Percentiles rank a stretch among this genome's conserved stretches.
These are phyloP conservation scores for Eilema depressum DNA, from an alignment of 2,888 invertebrate species.

Conservation along the genomic window DNA sequence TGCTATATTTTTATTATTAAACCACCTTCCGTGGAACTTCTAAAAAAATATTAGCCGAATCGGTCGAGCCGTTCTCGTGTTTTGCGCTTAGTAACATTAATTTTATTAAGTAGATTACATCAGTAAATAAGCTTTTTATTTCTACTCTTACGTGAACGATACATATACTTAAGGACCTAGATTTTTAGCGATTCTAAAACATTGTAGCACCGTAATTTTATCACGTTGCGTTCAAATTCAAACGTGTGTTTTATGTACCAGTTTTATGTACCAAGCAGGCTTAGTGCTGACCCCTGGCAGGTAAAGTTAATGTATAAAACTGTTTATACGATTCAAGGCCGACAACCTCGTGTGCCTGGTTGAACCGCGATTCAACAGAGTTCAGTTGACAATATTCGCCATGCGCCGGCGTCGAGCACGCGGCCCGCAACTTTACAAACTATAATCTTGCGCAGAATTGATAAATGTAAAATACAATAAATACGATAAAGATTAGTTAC, in stretches of 20 bases:
- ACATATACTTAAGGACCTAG: neutral
- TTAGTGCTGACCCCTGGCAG: constrained; percentile 57
- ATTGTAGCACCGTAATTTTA: neutral
- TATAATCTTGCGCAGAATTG: constrained; percentile 44
- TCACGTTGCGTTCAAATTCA: too few species aligned
- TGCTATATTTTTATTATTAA: too few species aligned
- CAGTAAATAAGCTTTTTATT: too few species aligned
- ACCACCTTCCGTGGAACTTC: too few species aligned
- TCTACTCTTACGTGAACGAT: neutral
- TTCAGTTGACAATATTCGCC: constrained; percentile 77
- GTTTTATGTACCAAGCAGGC: neutral
- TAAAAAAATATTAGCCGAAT: too few species aligned
- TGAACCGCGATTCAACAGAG: constrained; percentile 31
- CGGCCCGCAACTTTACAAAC: constrained; percentile 37
- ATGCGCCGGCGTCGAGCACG: constrained; percentile 66
- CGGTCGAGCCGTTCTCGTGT: too few species aligned
- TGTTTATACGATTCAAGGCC: constrained; percentile 69
- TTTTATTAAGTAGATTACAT: too few species aligned
- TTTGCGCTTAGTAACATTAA: too few species aligned
- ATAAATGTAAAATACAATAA: constrained; percentile 43
- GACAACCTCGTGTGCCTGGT: constrained; percentile 65
- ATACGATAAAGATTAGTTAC: constrained; percentile 42
- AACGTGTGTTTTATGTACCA: too few species aligned
- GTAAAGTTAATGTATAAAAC: constrained; percentile 59
- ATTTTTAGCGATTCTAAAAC: neutral